Conservation (phyloP, 2,888 invertebrate genomes). For the Polymixis lichenea region DNA sequence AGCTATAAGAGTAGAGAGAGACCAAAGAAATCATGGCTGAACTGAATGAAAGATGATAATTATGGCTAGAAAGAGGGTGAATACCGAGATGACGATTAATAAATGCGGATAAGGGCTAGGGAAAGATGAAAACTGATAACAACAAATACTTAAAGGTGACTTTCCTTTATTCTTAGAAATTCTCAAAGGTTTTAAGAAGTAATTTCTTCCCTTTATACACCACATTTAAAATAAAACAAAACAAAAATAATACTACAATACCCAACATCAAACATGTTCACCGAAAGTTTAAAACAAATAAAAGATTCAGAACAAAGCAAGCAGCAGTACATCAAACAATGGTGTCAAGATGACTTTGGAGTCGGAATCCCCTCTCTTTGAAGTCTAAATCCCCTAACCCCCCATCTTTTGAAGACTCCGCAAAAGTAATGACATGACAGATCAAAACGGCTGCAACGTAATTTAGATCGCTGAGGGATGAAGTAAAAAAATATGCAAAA, state of each 20-base stretch:
- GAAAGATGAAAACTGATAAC: not conserved
- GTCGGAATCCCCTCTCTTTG: constrained; percentile 17
- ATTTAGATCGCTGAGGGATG: constrained; percentile 47
- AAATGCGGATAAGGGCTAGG: too few species aligned
- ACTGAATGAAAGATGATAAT: too few species aligned
- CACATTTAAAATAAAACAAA: not conserved
- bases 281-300: constrained; percentile 24
- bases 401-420: constrained; percentile 36
- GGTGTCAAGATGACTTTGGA: constrained; percentile 19
- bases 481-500: constrained; percentile 54
- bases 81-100: too few species aligned
- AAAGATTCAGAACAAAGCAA: constrained; percentile 41
- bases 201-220: not conserved
- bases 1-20: too few species aligned
- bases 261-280: not conserved
- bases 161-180: not conserved
- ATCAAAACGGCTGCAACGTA: constrained; percentile 52
- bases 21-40: too few species aligned
- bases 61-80: too few species aligned
- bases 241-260: not conserved
- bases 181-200: not conserved
- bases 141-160: not conserved
- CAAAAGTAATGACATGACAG: constrained; percentile 55
- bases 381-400: constrained; percentile 18
- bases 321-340: constrained; percentile 34